Conservation (phyloP, 2,797 vertebrate genomes). For the Epinephelus awoara region DNA sequence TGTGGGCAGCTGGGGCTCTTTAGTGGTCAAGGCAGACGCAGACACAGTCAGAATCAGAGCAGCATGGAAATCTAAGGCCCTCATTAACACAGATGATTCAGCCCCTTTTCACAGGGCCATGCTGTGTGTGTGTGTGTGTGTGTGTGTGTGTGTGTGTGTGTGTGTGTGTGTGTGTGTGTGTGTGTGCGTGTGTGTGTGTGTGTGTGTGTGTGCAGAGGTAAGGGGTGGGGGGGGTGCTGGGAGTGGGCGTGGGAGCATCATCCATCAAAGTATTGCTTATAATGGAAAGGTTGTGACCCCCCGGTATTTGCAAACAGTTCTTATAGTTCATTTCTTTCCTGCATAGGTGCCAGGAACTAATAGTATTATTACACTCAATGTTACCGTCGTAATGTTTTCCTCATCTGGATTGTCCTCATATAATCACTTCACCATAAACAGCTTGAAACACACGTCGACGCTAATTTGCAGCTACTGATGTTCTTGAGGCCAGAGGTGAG, state of each 20-base stretch:
- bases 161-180: constrained; percentile 27
- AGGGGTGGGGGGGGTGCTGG: not conserved
- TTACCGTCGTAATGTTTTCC: constrained; percentile 44
- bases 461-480: constrained; percentile 10
- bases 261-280: constrained; percentile 36
- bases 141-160: constrained; percentile 27
- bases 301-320: constrained; percentile 50
- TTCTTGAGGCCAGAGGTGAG: constrained; percentile 31
- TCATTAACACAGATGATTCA: constrained; percentile 80
- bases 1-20: constrained; percentile 73
- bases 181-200: constrained; percentile 24
- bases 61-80: constrained; percentile 66
- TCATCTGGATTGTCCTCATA: constrained; percentile 12
- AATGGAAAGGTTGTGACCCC: constrained; percentile 60
- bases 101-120: constrained; percentile 64
- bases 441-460: not conserved
- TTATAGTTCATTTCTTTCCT: constrained; percentile 40
- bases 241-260: constrained; percentile 32
- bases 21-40: constrained; percentile 77
- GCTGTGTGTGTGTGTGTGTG: constrained; percentile 28
- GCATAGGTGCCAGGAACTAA: constrained; percentile 38
- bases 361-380: constrained; percentile 33
- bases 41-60: constrained; percentile 72
- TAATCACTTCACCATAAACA: constrained; percentile 43
- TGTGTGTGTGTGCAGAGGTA: not conserved